Conservation (phyloP, 2,113 vertebrate genomes). For the Elachura formosa region DNA sequence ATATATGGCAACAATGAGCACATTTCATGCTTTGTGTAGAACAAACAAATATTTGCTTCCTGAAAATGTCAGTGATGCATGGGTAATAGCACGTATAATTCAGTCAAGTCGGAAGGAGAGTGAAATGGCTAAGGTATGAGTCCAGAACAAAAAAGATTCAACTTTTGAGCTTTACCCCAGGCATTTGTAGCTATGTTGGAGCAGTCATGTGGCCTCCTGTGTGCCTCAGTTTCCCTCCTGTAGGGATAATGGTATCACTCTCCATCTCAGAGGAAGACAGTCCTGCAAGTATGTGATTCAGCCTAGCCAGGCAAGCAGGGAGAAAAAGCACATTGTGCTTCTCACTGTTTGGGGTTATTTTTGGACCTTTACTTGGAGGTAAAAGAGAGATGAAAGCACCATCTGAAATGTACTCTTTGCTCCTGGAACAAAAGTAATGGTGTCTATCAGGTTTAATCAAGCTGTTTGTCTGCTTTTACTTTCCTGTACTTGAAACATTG, state of each 20-base stretch:
- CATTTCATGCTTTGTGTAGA: not conserved
- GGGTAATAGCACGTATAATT: not conserved
- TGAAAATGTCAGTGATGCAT: not conserved
- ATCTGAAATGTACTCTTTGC: conserved; percentile 1
- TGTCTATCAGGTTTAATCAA: conserved; percentile 37
- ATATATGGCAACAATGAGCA: not conserved
- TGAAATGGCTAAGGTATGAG: not conserved
- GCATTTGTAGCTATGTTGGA: not conserved
- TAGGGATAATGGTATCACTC: not conserved
- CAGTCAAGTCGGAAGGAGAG: not conserved
- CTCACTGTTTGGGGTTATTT: conserved; percentile 5
- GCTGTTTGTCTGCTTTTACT: conserved; percentile 28
- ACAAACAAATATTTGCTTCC: not conserved
- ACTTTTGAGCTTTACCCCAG: not conserved
- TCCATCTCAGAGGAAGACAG: not conserved
- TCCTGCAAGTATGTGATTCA: not conserved
- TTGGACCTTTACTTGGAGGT: not conserved
- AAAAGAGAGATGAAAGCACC: conserved; percentile 17
- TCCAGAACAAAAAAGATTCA: not conserved
- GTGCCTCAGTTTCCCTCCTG: not conserved
- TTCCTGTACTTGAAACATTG: not conserved
- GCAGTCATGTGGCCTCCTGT: not conserved
- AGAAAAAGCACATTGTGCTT: not conserved
- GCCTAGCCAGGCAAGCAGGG: not conserved
- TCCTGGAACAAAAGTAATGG: conserved; percentile 3